Conservation (phyloP, 2,888 invertebrate species). For the Neoascia interrupta region DNA sequence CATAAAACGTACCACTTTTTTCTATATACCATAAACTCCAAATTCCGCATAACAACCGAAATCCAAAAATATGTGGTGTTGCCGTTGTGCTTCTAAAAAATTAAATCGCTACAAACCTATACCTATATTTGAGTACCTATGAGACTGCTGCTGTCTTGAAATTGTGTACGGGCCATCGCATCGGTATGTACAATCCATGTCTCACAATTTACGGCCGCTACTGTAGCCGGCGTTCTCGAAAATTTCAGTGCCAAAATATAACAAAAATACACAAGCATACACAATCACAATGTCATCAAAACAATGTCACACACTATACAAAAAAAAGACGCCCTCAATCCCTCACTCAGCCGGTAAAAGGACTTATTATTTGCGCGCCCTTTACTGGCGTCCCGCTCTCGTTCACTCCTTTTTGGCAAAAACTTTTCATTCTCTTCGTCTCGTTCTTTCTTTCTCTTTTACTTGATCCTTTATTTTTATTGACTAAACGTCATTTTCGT, state of each 20-base stretch:
- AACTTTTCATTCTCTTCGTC: conserved; percentile 24
- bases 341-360: no score
- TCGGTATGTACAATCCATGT: no score
- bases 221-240: conserved; percentile 8
- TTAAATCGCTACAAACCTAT: no score
- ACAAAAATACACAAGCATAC: conserved; percentile 4
- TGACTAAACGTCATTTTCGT: conserved; percentile 33
- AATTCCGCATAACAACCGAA: no score
- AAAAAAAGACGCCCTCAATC: conserved; percentile 16
- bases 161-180: no score
- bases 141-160: no score
- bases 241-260: not conserved
- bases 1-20: no score
- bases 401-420: conserved; percentile 6
- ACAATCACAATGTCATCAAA: conserved; percentile 35
- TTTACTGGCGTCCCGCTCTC: conserved; percentile 19
- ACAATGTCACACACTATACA: conserved; percentile 45
- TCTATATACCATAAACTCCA: no score
- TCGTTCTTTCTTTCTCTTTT: conserved; percentile 16
- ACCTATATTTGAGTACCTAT: no score
- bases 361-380: conserved; percentile 40
- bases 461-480: conserved; percentile 35
- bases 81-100: no score
- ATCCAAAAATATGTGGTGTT: no score
- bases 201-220: conserved; percentile 11